Conservation (phyloP, 1,140 invertebrate genomes). For the Drosophila ananassae region DNA sequence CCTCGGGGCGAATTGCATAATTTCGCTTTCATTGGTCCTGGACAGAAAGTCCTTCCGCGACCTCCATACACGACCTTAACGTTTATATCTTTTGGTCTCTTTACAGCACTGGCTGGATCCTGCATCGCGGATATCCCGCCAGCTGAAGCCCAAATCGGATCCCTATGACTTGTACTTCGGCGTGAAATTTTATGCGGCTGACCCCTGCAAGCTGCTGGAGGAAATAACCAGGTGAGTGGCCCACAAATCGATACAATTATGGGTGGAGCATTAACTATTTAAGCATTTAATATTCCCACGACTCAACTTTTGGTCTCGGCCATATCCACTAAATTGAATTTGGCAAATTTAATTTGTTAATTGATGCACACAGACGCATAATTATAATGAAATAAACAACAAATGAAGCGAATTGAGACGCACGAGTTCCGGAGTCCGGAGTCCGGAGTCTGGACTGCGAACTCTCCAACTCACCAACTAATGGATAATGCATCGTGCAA, state of each 20-base stretch:
- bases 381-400: slow-evolving; percentile 67
- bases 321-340: slow-evolving; percentile 55
- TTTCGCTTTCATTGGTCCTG: slow-evolving; percentile 66
- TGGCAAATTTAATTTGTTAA: slow-evolving; percentile 77
- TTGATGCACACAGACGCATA: slow-evolving; percentile 46
- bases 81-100: slow-evolving; percentile 55
- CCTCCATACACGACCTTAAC: slow-evolving; percentile 36
- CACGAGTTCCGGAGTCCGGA: slow-evolving; percentile 1
- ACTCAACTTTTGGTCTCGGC: slow-evolving; percentile 27
- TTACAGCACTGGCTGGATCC: slow-evolving; percentile 95
- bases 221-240: slow-evolving; percentile 95
- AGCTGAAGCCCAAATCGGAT: slow-evolving; percentile 90
- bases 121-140: slow-evolving; percentile 91
- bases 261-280: slow-evolving; percentile 27
- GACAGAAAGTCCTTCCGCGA: slow-evolving; percentile 32
- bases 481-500: slow-evolving; percentile 72
- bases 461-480: slow-evolving; percentile 45
- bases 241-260: neutral
- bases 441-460: slow-evolving; percentile 8
- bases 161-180: slow-evolving; percentile 97
- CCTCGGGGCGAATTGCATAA: slow-evolving; percentile 57
- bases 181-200: slow-evolving; percentile 99
- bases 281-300: slow-evolving; percentile 31
- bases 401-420: slow-evolving; percentile 54
- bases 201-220: slow-evolving; percentile 97